phyloP scores from a whole-genome alignment of 2,113 vertebrate genomes.

The Myotis yumanensis region DNA sequence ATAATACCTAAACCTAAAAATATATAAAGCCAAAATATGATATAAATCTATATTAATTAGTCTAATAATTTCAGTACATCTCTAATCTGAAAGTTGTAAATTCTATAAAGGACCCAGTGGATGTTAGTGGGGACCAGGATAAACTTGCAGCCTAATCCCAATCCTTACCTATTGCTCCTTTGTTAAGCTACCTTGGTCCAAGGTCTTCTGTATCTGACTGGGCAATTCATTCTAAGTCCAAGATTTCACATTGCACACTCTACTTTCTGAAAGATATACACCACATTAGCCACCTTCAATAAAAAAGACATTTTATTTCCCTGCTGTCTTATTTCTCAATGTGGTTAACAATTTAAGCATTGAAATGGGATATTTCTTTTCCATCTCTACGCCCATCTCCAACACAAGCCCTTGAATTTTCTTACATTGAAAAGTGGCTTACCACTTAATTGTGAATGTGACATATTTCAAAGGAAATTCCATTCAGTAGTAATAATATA shows the following conservation, averaged over 20 bases:
- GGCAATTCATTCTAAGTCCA: neutral
- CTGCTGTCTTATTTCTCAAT: neutral
- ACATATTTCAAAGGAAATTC: conserved; percentile 6
- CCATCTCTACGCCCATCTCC: neutral
- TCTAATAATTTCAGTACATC: neutral
- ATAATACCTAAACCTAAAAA: neutral
- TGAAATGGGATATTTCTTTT: neutral
- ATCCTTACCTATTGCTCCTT: neutral
- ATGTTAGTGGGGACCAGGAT: neutral
- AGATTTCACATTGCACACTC: neutral
- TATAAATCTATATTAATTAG: neutral
- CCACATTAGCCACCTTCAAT: neutral
- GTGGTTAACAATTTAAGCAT: neutral
- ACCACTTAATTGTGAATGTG: neutral
- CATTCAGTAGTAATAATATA: neutral
- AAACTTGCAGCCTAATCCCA: neutral
- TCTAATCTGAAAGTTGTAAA: neutral
- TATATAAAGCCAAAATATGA: neutral
- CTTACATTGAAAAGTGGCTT: neutral
- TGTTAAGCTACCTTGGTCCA: neutral
- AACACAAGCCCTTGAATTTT: neutral
- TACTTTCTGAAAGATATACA: neutral
- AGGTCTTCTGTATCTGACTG: neutral
- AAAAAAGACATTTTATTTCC: neutral
- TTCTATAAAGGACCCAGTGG: neutral